A percentile compares a stretch with the other conserved stretches of the same genome.
phyloP scores from a whole-genome alignment of 2,797 vertebrate genomes.

The Eospalax fontanierii region DNA sequence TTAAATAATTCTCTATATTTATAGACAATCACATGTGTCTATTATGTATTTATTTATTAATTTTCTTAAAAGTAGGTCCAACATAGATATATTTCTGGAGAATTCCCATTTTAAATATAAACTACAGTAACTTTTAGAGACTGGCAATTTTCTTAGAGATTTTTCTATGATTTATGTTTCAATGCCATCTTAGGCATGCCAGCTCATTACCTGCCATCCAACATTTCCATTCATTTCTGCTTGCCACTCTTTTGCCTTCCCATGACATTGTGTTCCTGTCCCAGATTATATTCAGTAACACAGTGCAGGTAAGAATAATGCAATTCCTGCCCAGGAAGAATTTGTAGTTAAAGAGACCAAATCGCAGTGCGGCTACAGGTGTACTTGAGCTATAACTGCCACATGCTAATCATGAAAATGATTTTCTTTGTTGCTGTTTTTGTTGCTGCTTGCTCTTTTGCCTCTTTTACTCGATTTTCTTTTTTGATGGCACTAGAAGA shows the following conservation, averaged over 20 bases:
- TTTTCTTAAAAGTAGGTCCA: constrained; percentile 3
- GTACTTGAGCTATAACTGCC: neutral
- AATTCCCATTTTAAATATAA: constrained; percentile 18
- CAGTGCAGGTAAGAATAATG: neutral
- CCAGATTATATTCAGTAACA: neutral
- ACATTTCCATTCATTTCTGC: neutral
- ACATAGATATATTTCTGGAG: neutral
- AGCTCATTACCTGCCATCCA: neutral
- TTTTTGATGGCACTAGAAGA: neutral
- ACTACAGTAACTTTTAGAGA: neutral
- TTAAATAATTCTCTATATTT: constrained; percentile 5
- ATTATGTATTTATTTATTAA: neutral
- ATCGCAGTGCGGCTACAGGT: neutral
- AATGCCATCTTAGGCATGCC: neutral
- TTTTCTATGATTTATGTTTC: neutral
- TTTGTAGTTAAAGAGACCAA: neutral
- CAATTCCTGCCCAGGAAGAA: neutral
- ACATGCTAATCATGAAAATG: neutral
- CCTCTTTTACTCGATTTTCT: neutral
- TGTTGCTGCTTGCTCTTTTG: neutral
- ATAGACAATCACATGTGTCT: neutral
- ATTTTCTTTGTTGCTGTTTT: neutral
- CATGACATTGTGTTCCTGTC: neutral
- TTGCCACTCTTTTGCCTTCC: neutral
- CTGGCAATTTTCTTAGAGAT: constrained; percentile 7